phyloP scores from a whole-genome alignment of 2,888 invertebrate species.

The Cephalotes varians region DNA sequence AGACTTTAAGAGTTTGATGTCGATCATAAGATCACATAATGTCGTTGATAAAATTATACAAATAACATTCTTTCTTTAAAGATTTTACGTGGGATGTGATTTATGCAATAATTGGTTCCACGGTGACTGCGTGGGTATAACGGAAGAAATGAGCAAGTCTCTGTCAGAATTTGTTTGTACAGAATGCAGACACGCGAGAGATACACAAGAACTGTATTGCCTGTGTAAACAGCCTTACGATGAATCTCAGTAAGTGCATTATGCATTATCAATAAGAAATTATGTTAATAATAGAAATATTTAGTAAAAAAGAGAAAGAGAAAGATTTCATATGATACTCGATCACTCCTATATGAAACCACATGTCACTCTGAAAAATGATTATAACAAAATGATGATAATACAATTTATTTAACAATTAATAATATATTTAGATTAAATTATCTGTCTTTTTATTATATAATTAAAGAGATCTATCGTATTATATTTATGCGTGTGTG shows the following conservation, averaged over 20 bases:
- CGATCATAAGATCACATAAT: background rate
- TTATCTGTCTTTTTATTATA: background rate
- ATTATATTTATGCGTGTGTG: too few relatives aligned
- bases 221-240: constrained; percentile 98
- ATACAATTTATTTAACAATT: background rate
- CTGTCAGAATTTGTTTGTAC: constrained; percentile 96
- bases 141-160: constrained; percentile 95
- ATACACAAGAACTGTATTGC: constrained; percentile 97
- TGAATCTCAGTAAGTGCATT: constrained; percentile 94
- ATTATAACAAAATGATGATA: too few relatives aligned
- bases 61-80: constrained; percentile 79
- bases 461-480: too few relatives aligned
- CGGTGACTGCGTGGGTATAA: constrained; percentile 97
- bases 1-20: background rate
- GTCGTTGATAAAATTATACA: background rate
- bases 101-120: constrained; percentile 99
- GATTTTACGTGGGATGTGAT: constrained; percentile 99
- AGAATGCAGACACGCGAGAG: constrained; percentile 94
- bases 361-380: background rate
- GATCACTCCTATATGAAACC: background rate
- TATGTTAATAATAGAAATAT: background rate
- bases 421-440: background rate
- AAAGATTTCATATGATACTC: background rate
- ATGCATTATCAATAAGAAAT: background rate
- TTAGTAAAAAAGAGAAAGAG: background rate